Conservation (phyloP, 2,113 vertebrate genomes). For the Thalassarche chlororhynchos region DNA sequence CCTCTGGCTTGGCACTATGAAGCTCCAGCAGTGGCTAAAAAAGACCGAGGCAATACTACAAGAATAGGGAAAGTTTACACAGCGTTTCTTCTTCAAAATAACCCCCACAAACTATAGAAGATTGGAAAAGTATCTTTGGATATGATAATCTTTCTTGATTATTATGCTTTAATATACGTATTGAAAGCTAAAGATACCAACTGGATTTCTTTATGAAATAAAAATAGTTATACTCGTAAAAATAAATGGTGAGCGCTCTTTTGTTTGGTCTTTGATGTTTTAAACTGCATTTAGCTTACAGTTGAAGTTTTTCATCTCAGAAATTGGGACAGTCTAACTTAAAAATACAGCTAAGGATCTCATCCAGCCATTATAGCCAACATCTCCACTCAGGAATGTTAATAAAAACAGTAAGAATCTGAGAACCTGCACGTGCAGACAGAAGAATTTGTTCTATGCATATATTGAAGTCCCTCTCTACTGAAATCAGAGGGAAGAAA, state of each 20-base stretch:
- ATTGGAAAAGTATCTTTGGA: neutral
- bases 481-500: neutral
- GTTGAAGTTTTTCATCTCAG: neutral
- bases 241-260: neutral
- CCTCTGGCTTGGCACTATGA: neutral
- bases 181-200: neutral
- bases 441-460: neutral
- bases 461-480: neutral
- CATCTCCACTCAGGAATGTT: neutral
- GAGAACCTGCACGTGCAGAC: neutral
- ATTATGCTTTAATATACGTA: neutral
- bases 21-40: neutral
- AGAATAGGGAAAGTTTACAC: neutral
- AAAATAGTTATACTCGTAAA: neutral
- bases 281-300: neutral
- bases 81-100: neutral
- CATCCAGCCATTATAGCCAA: neutral
- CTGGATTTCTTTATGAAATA: neutral
- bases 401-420: neutral
- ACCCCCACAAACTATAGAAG: neutral
- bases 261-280: neutral
- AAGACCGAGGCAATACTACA: neutral
- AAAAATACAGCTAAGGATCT: neutral
- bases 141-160: neutral
- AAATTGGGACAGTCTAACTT: neutral